Evolutionary conservation across 2,113 vertebrate genomes (phyloP), one percentile per base, ranked within the genome.

Genomic region (Leptocoma aspasia): DNA sequence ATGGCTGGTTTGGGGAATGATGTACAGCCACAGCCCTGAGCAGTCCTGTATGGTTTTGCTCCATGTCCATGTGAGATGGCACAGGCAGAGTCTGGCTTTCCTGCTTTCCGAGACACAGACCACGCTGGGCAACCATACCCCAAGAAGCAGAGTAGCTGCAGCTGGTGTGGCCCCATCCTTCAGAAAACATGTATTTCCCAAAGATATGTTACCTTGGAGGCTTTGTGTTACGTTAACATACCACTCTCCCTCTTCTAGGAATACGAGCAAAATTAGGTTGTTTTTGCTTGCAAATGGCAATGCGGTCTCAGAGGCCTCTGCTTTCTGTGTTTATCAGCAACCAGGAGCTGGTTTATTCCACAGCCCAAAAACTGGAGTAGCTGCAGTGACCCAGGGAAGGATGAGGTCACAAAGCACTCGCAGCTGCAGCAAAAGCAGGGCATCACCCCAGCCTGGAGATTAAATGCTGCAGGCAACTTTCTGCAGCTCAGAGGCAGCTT

Each of bases 91-190:
- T 12, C 33, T 79, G 64, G 17, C n/a, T 65, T 83, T 80, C 24
- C 33, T 23, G 10, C n/a, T 86, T 86, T 41, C 49, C 0, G 0
- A 69, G 24, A 21, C 1, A 1, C 1, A 1, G 60, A 31, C 26
- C 1, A 1, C 0, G 0, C 22, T 30, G 9, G 44, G 31, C 33
- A 63, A 20, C 37, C 11, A 2, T 2, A 65, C 7, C 13, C 33
- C 18, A 20, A 49, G 57, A 21, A 64, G 30, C 28, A 54, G 42
- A 64, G 23, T 11, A 45, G 42, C 56, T 87, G 47, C 47, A 69
- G 82, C 44, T 87, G 52, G 12, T 0, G 0, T 47, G 35, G 24
- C n/a, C 31, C 24, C 15, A 37, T 41, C 41, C 66, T 26, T 64
- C n/a, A 61, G 42, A 33, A 92, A 61, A 49, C 1, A 2, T 5